These are phyloP conservation scores for Regulus satrapa DNA, from an alignment of 2,113 vertebrate genomes.

Conservation along the genomic window DNA sequence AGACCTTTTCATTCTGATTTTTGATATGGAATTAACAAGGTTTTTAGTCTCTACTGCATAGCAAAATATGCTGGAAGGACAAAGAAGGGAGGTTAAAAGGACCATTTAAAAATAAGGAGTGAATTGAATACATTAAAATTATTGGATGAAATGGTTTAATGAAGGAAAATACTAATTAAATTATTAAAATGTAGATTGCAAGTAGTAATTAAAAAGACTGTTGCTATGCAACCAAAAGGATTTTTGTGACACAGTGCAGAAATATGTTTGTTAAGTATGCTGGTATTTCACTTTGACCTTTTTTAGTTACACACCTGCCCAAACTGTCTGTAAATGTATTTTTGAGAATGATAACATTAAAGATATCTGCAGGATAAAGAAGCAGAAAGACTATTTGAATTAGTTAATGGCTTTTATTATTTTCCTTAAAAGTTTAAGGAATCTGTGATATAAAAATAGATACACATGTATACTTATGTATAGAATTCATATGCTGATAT, in stretches of 20 bases:
- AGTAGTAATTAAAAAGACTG: slow-evolving; percentile 67
- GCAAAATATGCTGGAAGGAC: background rate
- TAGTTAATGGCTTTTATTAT: slow-evolving; percentile 31
- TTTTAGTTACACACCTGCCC: slow-evolving; percentile 60
- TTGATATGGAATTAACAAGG: background rate
- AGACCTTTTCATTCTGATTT: background rate
- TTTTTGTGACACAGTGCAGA: slow-evolving; percentile 44
- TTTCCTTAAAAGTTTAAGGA: slow-evolving; percentile 46
- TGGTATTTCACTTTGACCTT: slow-evolving; percentile 73
- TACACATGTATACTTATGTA: background rate
- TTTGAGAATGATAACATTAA: slow-evolving; percentile 36
- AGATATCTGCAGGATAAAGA: background rate
- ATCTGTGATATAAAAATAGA: slow-evolving; percentile 15
- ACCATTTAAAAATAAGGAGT: slow-evolving; percentile 16
- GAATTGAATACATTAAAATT: slow-evolving; percentile 52
- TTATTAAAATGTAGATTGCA: slow-evolving; percentile 70
- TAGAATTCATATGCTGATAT: background rate
- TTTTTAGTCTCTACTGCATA: background rate
- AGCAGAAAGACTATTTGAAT: background rate
- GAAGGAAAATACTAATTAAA: slow-evolving; percentile 74
- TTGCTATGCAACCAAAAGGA: slow-evolving; percentile 65
- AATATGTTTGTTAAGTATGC: slow-evolving; percentile 63
- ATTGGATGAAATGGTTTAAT: slow-evolving; percentile 64
- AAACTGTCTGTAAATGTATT: slow-evolving; percentile 37
- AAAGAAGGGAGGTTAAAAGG: background rate